Percentiles rank a stretch among this genome's conserved stretches.
These are phyloP conservation scores for Ochropacha duplaris DNA, from an alignment of 2,888 invertebrate genomes.

Conservation along the genomic window DNA sequence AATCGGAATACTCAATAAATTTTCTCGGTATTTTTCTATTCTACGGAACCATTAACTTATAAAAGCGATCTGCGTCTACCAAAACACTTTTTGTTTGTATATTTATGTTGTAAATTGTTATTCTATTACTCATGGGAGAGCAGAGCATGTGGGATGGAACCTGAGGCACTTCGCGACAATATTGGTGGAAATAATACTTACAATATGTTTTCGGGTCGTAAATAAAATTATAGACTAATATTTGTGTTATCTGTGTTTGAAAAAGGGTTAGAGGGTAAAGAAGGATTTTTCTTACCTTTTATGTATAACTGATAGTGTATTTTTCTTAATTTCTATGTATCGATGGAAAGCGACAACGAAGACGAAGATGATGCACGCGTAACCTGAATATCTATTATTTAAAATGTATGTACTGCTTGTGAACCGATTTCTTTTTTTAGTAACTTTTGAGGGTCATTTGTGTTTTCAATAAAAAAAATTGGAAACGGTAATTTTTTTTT, in stretches of 20 bases:
- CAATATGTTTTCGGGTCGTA: slow-evolving; percentile 17
- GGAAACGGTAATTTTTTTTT: too few relatives aligned
- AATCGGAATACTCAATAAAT: too few relatives aligned
- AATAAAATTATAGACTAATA: neutral
- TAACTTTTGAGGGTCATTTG: too few relatives aligned
- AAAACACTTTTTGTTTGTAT: slow-evolving; percentile 36
- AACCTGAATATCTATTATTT: too few relatives aligned
- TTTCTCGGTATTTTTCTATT: neutral
- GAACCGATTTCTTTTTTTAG: too few relatives aligned
- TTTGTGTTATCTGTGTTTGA: neutral
- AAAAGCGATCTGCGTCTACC: neutral
- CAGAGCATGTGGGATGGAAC: slow-evolving; percentile 60
- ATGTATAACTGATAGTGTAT: too few relatives aligned
- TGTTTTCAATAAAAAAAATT: too few relatives aligned
- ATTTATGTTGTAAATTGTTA: slow-evolving; percentile 53
- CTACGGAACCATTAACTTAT: slow-evolving; percentile 30
- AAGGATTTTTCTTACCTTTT: too few relatives aligned
- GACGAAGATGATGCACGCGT: too few relatives aligned
- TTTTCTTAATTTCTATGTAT: too few relatives aligned
- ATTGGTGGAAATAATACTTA: slow-evolving; percentile 55
- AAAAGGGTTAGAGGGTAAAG: neutral
- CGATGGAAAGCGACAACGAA: too few relatives aligned
- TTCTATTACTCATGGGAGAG: slow-evolving; percentile 67
- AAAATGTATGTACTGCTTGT: too few relatives aligned
- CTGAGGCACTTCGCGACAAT: slow-evolving; percentile 47